Evolutionary conservation across 35 echinoderm and acorn worm species (phyloP).

Genomic region (Stichopus chloronotus): DNA sequence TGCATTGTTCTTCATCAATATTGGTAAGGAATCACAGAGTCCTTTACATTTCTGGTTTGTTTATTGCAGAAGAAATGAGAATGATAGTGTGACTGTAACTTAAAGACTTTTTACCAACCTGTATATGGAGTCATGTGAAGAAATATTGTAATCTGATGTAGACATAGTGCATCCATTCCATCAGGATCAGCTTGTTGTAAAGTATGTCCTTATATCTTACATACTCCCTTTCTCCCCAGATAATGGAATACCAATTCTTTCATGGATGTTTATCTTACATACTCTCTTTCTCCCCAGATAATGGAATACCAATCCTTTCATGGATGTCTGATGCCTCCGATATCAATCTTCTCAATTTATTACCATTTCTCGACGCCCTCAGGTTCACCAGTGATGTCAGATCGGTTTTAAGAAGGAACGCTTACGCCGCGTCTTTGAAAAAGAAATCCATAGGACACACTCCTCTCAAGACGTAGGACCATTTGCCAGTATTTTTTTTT

Average conservation of each 20-base stretch:
- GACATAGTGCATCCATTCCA: background rate
- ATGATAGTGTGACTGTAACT: too few relatives aligned
- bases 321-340: constrained; percentile 70
- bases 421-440: constrained; percentile 33
- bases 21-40: too few relatives aligned
- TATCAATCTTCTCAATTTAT: constrained; percentile 83
- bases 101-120: background rate
- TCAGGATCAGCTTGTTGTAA: too few relatives aligned
- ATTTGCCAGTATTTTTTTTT: background rate
- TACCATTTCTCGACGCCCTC: constrained; percentile 93
- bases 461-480: constrained; percentile 30
- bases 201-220: too few relatives aligned
- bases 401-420: constrained; percentile 50
- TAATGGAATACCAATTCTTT: too few relatives aligned
- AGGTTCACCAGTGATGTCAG: constrained; percentile 85
- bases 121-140: background rate
- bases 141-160: background rate
- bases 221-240: too few relatives aligned
- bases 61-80: background rate
- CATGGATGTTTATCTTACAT: too few relatives aligned
- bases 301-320: too few relatives aligned
- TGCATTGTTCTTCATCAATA: too few relatives aligned
- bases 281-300: too few relatives aligned
- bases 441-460: constrained; percentile 51
- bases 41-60: background rate